phyloP scores from a whole-genome alignment of 2,113 vertebrate genomes.

The Solea solea region DNA sequence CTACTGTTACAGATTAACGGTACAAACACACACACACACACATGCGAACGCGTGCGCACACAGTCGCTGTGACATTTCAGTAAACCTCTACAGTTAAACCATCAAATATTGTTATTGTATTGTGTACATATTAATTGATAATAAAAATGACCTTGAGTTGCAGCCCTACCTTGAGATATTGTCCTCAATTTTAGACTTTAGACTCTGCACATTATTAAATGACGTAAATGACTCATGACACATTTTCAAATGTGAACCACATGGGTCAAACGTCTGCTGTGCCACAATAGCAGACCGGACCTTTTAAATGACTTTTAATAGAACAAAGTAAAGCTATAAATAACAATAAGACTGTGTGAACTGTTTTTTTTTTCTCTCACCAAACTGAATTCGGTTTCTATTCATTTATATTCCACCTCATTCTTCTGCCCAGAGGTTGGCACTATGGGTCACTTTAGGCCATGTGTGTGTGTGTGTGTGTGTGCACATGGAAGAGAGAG shows the following conservation, averaged over 20 bases:
- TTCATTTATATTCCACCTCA: conserved; percentile 29
- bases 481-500: not conserved
- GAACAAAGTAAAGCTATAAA: conserved; percentile 42
- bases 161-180: no score
- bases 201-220: no score
- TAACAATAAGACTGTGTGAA: conserved; percentile 38
- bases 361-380: conserved; percentile 45
- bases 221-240: no score
- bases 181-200: no score
- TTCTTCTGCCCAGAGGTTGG: conserved; percentile 47
- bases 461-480: conserved; percentile 21
- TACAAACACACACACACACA: no score
- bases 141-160: no score
- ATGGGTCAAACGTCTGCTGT: not conserved
- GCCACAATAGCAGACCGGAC: conserved; percentile 4
- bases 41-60: no score
- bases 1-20: no score
- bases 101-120: no score
- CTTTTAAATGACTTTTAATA: conserved; percentile 33
- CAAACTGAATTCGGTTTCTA: conserved; percentile 40
- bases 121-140: no score
- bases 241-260: not conserved
- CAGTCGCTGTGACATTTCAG: no score
- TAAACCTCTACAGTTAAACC: no score
- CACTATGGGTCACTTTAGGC: conserved; percentile 29